These are phyloP conservation scores for Lasioglossum vierecki DNA, from an alignment of 2,888 invertebrate species.

Conservation along the genomic window DNA sequence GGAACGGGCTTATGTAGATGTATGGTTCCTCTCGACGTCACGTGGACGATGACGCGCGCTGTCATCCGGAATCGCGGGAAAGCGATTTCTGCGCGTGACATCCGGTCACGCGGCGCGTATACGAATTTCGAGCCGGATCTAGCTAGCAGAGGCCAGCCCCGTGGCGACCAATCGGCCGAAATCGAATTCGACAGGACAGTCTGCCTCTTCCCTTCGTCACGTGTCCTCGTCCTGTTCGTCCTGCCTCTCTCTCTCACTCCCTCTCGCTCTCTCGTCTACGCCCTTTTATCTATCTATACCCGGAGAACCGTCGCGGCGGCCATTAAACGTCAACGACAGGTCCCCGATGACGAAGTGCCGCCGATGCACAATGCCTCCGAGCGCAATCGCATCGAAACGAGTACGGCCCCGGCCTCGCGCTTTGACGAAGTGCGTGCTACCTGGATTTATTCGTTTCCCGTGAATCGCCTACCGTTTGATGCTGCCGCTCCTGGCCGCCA, in stretches of 20 bases:
- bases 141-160: conserved; percentile 6
- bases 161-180: conserved; percentile 49
- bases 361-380: conserved; percentile 73
- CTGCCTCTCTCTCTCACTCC: background rate
- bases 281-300: conserved; percentile 64
- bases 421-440: conserved; percentile 75
- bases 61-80: conserved; percentile 66
- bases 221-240: conserved; percentile 26
- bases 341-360: conserved; percentile 78
- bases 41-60: conserved; percentile 64
- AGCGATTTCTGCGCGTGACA: conserved; percentile 70
- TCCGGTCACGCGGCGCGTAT: conserved; percentile 65
- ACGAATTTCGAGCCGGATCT: conserved; percentile 54
- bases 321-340: conserved; percentile 80
- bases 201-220: conserved; percentile 45
- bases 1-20: conserved; percentile 34
- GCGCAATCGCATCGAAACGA: conserved; percentile 69
- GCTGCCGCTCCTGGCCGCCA: background rate
- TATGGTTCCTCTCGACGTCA: conserved; percentile 60
- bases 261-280: conserved; percentile 29
- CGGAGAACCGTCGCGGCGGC: conserved; percentile 66
- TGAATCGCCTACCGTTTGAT: background rate
- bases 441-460: conserved; percentile 72
- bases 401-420: conserved; percentile 43
- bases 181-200: conserved; percentile 69